A percentile compares a stretch with the other conserved stretches of the same genome.
These are phyloP conservation scores for Drosophila pseudoananassae DNA, from an alignment of 1,140 invertebrate species.

Conservation along the genomic window DNA sequence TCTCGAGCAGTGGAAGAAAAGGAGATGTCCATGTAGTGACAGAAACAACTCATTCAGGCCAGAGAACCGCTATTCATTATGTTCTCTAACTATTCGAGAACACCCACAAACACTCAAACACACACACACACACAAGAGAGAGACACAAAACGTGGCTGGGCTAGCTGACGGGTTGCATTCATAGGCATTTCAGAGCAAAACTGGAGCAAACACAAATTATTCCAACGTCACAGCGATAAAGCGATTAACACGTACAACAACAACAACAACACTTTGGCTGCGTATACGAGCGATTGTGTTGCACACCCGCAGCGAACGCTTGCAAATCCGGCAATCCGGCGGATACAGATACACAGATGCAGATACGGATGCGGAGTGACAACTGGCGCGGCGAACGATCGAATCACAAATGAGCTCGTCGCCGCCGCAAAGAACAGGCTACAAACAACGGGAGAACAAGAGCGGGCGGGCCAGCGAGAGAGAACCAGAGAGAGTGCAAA, in stretches of 20 bases:
- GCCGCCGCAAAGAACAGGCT: neutral
- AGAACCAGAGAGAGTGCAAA: conserved; percentile 9
- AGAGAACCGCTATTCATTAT: too few relatives aligned
- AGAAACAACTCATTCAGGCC: too few relatives aligned
- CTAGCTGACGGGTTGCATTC: conserved; percentile 2
- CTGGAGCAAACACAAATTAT: conserved; percentile 70
- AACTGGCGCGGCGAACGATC: conserved; percentile 2
- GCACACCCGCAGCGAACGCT: neutral
- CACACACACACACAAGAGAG: conserved; percentile 8
- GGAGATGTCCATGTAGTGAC: neutral
- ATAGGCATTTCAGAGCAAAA: conserved; percentile 27
- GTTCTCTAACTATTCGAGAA: neutral
- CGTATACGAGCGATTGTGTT: too few relatives aligned
- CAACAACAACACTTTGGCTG: neutral
- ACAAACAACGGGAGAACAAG: neutral
- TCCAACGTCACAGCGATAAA: conserved; percentile 60
- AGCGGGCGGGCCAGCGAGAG: conserved; percentile 18
- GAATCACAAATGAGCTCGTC: neutral
- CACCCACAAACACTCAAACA: neutral
- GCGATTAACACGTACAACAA: conserved; percentile 53
- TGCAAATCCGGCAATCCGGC: conserved; percentile 35
- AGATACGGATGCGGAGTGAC: neutral
- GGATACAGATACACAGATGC: conserved; percentile 3
- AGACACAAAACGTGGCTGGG: conserved; percentile 35
- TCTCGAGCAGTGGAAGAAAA: neutral